Evolutionary conservation across 2,888 invertebrate species (phyloP).

Genomic region (Rhabditoides inermis): DNA sequence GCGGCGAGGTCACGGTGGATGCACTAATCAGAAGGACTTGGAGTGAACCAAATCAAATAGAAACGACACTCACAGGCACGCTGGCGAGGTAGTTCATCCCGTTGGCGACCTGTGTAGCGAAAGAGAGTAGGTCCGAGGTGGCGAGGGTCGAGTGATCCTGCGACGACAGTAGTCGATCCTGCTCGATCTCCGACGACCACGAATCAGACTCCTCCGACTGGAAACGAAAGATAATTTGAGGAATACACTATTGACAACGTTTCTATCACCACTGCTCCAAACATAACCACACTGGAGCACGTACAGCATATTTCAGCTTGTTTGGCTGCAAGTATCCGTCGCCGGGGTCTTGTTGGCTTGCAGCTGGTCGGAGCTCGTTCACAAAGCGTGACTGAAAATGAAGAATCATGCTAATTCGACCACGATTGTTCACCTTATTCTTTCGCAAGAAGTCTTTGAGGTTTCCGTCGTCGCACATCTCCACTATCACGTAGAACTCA

Average conservation of each 20-base stretch:
- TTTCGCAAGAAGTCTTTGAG: slow-evolving; percentile 14
- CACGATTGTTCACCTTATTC: slow-evolving; percentile 11
- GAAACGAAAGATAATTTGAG: neutral
- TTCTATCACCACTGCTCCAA: too few relatives aligned
- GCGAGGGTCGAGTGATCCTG: too few relatives aligned
- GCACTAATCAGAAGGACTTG: too few relatives aligned
- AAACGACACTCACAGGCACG: slow-evolving; percentile 71
- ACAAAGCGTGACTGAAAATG: too few relatives aligned
- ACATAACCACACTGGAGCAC: neutral
- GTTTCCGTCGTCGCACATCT: slow-evolving; percentile 21
- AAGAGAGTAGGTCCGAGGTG: slow-evolving; percentile 70
- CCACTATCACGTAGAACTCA: slow-evolving; percentile 22
- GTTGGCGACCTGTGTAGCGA: slow-evolving; percentile 86
- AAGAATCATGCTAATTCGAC: too few relatives aligned
- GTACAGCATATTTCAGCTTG: neutral
- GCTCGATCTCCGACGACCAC: slow-evolving; percentile 7
- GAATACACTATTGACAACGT: too few relatives aligned
- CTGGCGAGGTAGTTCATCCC: slow-evolving; percentile 96
- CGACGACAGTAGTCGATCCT: slow-evolving; percentile 1
- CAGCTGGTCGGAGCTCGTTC: too few relatives aligned
- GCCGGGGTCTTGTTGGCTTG: too few relatives aligned
- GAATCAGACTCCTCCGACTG: slow-evolving; percentile 5
- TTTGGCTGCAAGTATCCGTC: slow-evolving; percentile 3
- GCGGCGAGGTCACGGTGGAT: slow-evolving; percentile 94
- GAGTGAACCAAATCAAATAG: too few relatives aligned